Evolutionary conservation across 2,888 invertebrate species (phyloP).

Genomic region (Siphonodentalium dalli): DNA sequence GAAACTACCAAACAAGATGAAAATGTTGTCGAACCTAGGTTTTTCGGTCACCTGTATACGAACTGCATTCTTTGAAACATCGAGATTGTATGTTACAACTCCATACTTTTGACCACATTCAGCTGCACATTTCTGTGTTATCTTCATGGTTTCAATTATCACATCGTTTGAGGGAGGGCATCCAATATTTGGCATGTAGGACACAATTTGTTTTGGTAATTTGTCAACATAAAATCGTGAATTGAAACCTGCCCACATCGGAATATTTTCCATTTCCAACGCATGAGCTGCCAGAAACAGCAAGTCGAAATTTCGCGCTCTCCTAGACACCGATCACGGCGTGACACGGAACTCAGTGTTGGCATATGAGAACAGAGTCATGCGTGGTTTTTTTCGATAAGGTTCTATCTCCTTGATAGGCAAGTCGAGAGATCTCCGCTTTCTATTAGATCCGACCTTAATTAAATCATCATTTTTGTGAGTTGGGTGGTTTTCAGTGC

Average conservation of each 20-base stretch:
- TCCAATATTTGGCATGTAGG: constrained; percentile 27
- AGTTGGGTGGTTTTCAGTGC: no score
- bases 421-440: no score
- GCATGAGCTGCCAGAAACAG: constrained; percentile 19
- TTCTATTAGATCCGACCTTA: no score
- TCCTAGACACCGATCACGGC: neutral
- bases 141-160: constrained; percentile 20
- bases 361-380: constrained; percentile 7
- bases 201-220: constrained; percentile 21
- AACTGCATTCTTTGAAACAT: constrained; percentile 28
- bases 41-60: constrained; percentile 31
- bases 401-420: no score
- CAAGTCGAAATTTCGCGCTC: constrained; percentile 1
- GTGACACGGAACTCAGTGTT: neutral
- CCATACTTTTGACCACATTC: constrained; percentile 20
- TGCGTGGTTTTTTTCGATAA: constrained; percentile 15
- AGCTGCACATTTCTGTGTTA: constrained; percentile 23
- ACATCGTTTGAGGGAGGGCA: constrained; percentile 27
- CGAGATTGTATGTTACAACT: constrained; percentile 29
- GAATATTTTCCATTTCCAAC: constrained; percentile 7
- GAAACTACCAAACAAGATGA: constrained; percentile 32
- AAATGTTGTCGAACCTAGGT: constrained; percentile 32
- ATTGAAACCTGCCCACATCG: constrained; percentile 33
- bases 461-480: no score
- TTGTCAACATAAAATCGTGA: constrained; percentile 8